phyloP scores from a whole-genome alignment of 2,797 vertebrate genomes.

The Arnoldichthys spilopterus region DNA sequence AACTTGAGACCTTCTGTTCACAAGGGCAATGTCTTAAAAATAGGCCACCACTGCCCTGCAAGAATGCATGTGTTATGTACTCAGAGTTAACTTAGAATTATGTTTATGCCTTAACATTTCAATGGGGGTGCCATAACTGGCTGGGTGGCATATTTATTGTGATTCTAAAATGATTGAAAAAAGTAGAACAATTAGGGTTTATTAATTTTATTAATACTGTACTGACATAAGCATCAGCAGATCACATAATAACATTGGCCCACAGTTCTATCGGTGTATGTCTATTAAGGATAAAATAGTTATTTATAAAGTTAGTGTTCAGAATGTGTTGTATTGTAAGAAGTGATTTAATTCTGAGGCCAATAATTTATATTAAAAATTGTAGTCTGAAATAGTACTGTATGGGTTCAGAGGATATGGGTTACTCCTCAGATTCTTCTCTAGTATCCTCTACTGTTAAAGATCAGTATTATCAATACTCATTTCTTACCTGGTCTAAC shows the following conservation, averaged over 20 bases:
- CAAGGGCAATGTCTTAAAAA: no score
- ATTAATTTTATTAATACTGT: no score
- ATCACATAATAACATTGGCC: no score
- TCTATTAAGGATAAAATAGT: no score
- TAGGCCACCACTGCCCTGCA: no score
- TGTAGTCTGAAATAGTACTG: neutral
- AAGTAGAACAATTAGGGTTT: neutral
- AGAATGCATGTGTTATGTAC: neutral
- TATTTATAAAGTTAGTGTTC: neutral
- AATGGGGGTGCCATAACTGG: neutral
- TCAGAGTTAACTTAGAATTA: neutral
- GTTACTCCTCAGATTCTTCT: neutral
- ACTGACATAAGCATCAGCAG: neutral
- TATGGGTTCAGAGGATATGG: neutral
- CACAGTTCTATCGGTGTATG: no score
- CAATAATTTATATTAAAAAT: no score
- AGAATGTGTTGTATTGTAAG: neutral
- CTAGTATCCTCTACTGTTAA: neutral
- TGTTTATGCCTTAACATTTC: neutral
- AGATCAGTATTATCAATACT: neutral
- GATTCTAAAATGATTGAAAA: neutral
- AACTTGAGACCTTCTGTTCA: no score
- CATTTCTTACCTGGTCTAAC: no score
- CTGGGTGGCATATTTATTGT: no score
- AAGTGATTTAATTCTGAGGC: no score